phyloP scores from a whole-genome alignment of 2,113 vertebrate genomes.

The Campylomormyrus tamandua region DNA sequence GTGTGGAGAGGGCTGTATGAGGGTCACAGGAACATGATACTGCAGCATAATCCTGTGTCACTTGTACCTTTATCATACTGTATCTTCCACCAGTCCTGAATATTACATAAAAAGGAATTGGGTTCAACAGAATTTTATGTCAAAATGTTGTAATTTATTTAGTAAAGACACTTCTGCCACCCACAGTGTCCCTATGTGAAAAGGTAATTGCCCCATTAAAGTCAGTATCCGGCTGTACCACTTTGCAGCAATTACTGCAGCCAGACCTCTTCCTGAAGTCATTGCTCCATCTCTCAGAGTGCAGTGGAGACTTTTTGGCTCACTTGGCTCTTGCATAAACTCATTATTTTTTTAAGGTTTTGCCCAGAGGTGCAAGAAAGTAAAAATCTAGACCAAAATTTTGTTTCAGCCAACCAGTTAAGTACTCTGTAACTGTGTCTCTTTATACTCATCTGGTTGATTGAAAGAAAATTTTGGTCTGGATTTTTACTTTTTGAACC shows the following conservation, averaged over 20 bases:
- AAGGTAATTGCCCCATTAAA: not conserved
- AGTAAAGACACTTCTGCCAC: not conserved
- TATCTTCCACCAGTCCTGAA: not conserved
- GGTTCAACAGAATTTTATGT: not conserved
- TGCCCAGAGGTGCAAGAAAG: not conserved
- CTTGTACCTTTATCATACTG: not conserved
- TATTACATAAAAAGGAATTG: not conserved
- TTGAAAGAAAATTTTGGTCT: too few species aligned
- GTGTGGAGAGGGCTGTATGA: not conserved
- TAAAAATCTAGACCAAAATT: not conserved
- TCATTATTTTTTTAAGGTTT: not conserved
- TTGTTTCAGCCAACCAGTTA: not conserved
- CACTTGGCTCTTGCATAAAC: not conserved
- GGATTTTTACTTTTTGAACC: not conserved
- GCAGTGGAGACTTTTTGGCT: not conserved
- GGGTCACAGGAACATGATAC: not conserved
- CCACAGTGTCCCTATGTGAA: not conserved
- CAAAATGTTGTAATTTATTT: not conserved
- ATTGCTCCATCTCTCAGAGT: not conserved
- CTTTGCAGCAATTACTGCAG: not conserved
- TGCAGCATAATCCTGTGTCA: not conserved
- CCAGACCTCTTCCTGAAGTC: not conserved
- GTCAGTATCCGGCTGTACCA: not conserved
- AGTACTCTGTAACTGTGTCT: not conserved
- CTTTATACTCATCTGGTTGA: not conserved